phyloP scores from a whole-genome alignment of 2,113 vertebrate species.

The Amazona vittata region DNA sequence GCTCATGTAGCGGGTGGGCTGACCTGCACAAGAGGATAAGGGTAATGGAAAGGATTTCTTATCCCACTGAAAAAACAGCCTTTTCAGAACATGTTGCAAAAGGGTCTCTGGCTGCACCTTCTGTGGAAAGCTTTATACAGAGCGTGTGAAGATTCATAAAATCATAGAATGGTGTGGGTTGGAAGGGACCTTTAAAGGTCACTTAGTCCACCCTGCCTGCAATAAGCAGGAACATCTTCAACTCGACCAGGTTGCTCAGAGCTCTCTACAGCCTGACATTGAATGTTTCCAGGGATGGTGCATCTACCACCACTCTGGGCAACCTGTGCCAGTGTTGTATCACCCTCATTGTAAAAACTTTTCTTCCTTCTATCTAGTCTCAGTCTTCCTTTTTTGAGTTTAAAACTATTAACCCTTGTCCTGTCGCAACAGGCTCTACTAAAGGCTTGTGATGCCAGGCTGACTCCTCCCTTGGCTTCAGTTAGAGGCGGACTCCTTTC shows the following conservation, averaged over 20 bases:
- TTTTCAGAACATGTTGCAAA: neutral
- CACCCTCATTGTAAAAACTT: neutral
- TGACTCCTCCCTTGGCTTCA: neutral
- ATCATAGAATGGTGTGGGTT: neutral
- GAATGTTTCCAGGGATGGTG: neutral
- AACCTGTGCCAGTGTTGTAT: neutral
- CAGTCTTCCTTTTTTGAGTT: neutral
- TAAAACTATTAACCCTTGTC: neutral
- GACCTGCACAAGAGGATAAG: neutral
- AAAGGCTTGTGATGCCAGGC: neutral
- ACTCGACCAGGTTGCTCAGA: neutral
- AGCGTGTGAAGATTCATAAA: neutral
- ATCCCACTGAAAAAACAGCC: neutral
- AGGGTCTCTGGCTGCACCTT: neutral
- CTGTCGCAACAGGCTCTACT: neutral
- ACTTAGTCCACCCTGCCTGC: neutral
- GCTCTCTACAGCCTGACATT: neutral
- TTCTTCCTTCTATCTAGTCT: neutral
- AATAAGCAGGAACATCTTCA: neutral
- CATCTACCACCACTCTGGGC: neutral
- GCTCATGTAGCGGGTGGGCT: accelerated
- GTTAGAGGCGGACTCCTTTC: neutral
- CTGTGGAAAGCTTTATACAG: neutral
- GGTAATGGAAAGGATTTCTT: neutral
- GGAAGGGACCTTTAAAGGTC: neutral